A percentile compares a stretch with the other conserved stretches of the same genome.
These are phyloP conservation scores for Ochropleura leucogaster DNA, from an alignment of 2,888 invertebrate species.

Conservation along the genomic window DNA sequence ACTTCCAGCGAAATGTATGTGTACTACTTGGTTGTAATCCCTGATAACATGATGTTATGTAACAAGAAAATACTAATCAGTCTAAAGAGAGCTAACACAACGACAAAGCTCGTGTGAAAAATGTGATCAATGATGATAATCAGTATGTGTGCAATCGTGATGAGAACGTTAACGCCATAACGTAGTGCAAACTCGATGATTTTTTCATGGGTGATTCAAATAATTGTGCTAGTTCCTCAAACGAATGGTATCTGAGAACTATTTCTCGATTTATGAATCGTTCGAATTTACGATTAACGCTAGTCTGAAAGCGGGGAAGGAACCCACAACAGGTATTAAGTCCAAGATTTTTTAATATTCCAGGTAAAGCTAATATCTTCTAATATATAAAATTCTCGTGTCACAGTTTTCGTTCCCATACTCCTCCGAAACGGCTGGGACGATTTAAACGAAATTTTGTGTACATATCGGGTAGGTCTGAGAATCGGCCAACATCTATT, in stretches of 20 bases:
- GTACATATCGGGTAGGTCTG: no score
- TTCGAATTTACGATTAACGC: not conserved
- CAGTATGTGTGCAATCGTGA: not conserved
- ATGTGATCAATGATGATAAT: conserved; percentile 1
- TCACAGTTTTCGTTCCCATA: no score
- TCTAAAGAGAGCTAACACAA: not conserved
- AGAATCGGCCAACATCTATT: no score
- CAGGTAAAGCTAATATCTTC: not conserved
- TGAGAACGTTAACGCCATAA: not conserved
- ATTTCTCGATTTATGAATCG: not conserved
- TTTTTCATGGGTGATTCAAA: no score
- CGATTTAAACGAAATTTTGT: no score
- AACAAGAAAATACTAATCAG: not conserved
- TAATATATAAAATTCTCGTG: no score
- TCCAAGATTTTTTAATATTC: not conserved
- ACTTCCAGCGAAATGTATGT: not conserved
- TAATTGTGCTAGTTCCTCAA: not conserved
- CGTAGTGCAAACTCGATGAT: not conserved
- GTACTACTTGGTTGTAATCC: not conserved
- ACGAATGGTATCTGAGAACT: not conserved
- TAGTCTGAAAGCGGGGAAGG: not conserved
- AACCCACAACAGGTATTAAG: not conserved
- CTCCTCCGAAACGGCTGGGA: no score
- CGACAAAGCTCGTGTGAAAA: not conserved
- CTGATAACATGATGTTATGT: not conserved